Conservation (phyloP, 1,140 invertebrate species). For the Lanistes nyassanus region DNA sequence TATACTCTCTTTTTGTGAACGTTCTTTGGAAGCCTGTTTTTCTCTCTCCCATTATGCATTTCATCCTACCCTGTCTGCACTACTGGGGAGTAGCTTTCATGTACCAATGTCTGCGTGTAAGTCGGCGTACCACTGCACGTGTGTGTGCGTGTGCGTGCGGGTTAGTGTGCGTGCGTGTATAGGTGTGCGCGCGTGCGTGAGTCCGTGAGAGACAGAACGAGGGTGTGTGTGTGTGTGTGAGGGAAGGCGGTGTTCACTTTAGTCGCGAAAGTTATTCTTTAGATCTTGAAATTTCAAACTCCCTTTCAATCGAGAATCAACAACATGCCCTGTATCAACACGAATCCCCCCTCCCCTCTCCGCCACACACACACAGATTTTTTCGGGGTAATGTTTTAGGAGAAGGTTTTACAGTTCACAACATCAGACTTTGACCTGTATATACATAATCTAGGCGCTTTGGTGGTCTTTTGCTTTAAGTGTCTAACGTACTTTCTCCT, state of each 20-base stretch:
- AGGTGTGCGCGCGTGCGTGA: background rate
- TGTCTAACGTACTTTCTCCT: too few species aligned
- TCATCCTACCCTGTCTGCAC: too few species aligned
- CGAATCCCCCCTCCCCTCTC: background rate
- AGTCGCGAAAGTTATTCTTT: background rate
- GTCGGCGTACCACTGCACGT: background rate
- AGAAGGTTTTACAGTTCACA: too few species aligned
- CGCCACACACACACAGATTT: too few species aligned
- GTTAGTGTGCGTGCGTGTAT: background rate
- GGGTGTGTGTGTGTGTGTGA: background rate
- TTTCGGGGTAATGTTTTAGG: too few species aligned
- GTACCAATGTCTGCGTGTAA: background rate
- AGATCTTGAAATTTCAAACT: background rate
- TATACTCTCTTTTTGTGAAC: background rate
- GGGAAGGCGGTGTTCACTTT: too few species aligned
- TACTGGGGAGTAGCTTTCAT: background rate
- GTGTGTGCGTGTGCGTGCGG: constrained; percentile 10
- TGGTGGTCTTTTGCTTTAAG: too few species aligned
- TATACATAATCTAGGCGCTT: too few species aligned
- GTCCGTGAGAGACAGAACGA: background rate
- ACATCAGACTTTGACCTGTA: too few species aligned
- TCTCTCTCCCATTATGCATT: too few species aligned
- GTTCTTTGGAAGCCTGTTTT: background rate
- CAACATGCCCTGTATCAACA: background rate
- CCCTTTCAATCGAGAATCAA: background rate